phyloP scores from a whole-genome alignment of 2,888 invertebrate species.

The Acleris emargana region DNA sequence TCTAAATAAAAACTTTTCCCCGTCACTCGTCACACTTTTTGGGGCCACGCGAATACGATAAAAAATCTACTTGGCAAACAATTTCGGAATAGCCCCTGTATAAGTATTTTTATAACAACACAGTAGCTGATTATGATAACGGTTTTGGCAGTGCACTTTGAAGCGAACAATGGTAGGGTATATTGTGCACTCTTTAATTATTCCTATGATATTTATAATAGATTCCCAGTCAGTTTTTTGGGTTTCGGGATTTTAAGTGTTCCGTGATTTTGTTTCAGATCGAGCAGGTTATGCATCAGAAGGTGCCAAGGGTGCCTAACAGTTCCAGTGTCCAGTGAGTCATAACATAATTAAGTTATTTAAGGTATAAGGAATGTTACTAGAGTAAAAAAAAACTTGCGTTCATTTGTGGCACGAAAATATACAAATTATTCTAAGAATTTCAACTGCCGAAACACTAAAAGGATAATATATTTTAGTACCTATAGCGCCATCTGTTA shows the following conservation, averaged over 20 bases:
- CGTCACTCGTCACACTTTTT: no score
- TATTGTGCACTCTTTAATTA: not conserved
- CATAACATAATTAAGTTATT: not conserved
- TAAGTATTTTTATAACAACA: conserved; percentile 15
- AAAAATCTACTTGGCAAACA: no score
- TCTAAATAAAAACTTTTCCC: no score
- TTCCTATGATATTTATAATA: no score
- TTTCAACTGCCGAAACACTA: no score
- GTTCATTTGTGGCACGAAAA: no score
- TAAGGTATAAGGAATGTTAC: not conserved
- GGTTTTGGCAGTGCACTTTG: conserved; percentile 7
- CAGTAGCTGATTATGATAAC: conserved; percentile 15
- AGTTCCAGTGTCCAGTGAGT: conserved; percentile 70
- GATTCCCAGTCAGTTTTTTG: no score
- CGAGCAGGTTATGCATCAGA: conserved; percentile 82
- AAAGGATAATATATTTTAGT: not conserved
- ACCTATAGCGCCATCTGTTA: conserved; percentile 60
- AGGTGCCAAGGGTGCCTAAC: conserved; percentile 77
- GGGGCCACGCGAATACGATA: no score
- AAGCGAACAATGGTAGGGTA: conserved; percentile 1
- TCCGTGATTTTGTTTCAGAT: conserved; percentile 60
- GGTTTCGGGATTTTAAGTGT: conserved; percentile 1
- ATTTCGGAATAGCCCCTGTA: not conserved
- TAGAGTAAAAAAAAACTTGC: no score
- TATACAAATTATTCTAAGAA: no score